Conservation (phyloP, 1,140 invertebrate genomes). For the Brachionus manjavacas region DNA sequence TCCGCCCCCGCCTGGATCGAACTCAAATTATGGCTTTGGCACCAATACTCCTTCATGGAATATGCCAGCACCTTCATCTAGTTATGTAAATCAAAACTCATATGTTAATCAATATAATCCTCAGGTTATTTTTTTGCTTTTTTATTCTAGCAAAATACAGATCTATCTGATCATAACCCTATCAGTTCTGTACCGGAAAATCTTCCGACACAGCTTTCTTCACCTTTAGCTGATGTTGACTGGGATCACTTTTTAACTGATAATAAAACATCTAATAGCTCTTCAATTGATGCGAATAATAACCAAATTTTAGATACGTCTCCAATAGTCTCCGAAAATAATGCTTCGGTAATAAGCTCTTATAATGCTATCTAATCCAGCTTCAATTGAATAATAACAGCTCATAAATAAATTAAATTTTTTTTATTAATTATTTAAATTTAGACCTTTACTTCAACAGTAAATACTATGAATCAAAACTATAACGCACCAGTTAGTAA, state of each 20-base stretch:
- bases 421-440: neutral
- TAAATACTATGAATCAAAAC: neutral
- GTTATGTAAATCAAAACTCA: constrained; percentile 30
- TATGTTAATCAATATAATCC: constrained; percentile 28
- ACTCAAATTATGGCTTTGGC: neutral
- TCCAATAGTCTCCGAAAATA: neutral
- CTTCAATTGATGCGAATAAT: neutral
- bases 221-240: neutral
- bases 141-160: neutral
- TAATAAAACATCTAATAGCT: neutral
- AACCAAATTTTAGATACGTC: neutral
- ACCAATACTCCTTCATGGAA: neutral
- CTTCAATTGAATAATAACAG: neutral
- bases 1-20: constrained; percentile 14
- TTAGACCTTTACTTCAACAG: neutral
- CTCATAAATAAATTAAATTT: neutral
- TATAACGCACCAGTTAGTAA: neutral
- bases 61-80: constrained; percentile 17
- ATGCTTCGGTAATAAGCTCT: neutral
- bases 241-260: neutral
- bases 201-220: neutral
- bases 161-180: neutral
- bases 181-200: neutral
- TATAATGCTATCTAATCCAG: neutral
- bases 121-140: constrained; percentile 2